Evolutionary conservation across 2,113 vertebrate genomes (phyloP).

Genomic region (Daubentonia madagascariensis): DNA sequence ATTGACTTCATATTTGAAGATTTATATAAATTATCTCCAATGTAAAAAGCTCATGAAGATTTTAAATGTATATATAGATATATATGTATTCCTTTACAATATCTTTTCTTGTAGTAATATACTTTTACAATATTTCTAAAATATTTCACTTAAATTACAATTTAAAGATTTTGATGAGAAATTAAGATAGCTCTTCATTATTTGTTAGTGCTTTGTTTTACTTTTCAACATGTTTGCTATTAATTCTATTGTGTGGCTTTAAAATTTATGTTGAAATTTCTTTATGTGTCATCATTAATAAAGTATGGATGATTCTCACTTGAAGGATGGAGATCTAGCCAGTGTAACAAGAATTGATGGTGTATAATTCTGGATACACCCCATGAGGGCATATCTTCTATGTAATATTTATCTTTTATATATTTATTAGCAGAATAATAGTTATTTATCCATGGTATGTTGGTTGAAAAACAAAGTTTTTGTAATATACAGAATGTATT

Average conservation of each 20-base stretch:
- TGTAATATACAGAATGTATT: background rate
- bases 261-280: background rate
- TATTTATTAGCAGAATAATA: background rate
- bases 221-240: background rate
- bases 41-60: background rate
- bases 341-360: background rate
- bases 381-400: background rate
- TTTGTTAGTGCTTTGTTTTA: background rate
- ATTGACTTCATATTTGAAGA: background rate
- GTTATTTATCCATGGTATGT: background rate
- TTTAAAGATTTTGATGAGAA: slow-evolving; percentile 20
- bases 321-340: background rate
- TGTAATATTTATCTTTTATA: background rate
- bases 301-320: background rate
- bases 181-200: background rate
- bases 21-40: background rate
- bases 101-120: background rate
- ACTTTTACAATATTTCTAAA: background rate
- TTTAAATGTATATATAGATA: background rate
- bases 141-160: background rate
- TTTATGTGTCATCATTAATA: background rate
- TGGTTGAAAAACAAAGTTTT: background rate
- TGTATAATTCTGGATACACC: background rate
- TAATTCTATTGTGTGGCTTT: background rate
- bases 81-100: background rate